A percentile compares a stretch with the other conserved stretches of the same genome.
phyloP scores from a whole-genome alignment of 2,113 vertebrate species.

The Delphinus delphis region DNA sequence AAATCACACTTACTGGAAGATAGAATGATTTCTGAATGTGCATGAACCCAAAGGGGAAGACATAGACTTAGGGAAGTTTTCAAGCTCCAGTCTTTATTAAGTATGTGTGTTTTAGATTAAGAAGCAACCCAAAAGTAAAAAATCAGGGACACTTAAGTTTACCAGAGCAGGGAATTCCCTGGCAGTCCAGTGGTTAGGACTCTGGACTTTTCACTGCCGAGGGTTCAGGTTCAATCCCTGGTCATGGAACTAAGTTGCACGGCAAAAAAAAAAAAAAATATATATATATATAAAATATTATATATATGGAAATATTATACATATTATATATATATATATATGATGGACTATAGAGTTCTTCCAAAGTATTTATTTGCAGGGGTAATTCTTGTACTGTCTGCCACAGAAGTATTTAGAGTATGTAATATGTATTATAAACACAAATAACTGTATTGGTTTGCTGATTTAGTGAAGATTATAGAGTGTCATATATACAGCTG shows the following conservation, averaged over 20 bases:
- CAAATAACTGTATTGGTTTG: neutral
- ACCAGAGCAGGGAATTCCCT: neutral
- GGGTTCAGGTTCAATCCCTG: neutral
- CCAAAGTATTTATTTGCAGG: neutral
- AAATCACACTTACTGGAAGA: neutral
- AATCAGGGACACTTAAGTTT: conserved; percentile 12
- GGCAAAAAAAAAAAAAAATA: neutral
- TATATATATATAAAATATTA: too few relatives aligned
- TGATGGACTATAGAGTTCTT: neutral
- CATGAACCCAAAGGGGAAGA: neutral
- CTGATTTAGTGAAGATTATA: neutral
- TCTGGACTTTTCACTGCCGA: neutral
- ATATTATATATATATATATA: neutral
- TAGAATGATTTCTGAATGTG: neutral
- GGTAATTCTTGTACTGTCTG: neutral
- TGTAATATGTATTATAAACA: neutral
- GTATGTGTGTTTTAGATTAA: conserved; percentile 31
- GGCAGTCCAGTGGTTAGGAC: neutral
- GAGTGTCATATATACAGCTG: neutral
- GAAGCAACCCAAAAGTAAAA: conserved; percentile 6
- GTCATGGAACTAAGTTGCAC: neutral
- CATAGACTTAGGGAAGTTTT: neutral
- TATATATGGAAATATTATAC: too few relatives aligned
- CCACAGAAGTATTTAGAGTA: neutral
- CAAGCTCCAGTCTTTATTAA: neutral